phyloP scores from a whole-genome alignment of 1,140 invertebrate genomes.

The Sycobia sp. region DNA sequence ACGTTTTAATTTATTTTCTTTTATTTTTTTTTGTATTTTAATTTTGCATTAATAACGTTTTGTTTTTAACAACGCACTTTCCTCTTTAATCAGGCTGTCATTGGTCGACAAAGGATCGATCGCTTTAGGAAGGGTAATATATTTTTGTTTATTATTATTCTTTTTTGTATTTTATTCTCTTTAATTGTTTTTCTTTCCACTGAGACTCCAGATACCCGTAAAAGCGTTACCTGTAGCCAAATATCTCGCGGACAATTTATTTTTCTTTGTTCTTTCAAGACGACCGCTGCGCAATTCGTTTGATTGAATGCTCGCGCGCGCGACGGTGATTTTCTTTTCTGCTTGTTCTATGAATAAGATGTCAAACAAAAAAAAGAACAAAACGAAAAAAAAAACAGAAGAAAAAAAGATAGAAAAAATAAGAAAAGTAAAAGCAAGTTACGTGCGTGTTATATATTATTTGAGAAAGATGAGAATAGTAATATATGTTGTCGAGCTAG shows the following conservation, averaged over 20 bases:
- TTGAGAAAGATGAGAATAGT: slow-evolving; percentile 5
- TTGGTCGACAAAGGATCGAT: slow-evolving; percentile 23
- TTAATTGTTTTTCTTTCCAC: slow-evolving; percentile 21
- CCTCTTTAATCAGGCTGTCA: slow-evolving; percentile 27
- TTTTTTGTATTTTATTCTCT: slow-evolving; percentile 16
- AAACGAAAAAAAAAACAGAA: slow-evolving; percentile 6
- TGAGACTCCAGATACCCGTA: slow-evolving; percentile 37
- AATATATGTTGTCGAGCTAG: slow-evolving; percentile 14
- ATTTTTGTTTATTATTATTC: slow-evolving; percentile 29
- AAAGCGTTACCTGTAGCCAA: slow-evolving; percentile 56
- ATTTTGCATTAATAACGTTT: slow-evolving; percentile 14
- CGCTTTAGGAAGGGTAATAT: slow-evolving; percentile 31
- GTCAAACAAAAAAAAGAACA: background rate
- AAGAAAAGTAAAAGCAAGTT: background rate
- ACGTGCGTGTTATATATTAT: slow-evolving; percentile 13
- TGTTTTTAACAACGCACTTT: slow-evolving; percentile 27
- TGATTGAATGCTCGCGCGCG: slow-evolving; percentile 32
- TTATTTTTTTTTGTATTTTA: slow-evolving; percentile 12
- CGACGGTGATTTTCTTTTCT: slow-evolving; percentile 11
- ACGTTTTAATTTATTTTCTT: background rate
- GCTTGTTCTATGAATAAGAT: background rate
- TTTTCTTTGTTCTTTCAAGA: slow-evolving; percentile 5
- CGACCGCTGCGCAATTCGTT: slow-evolving; percentile 49
- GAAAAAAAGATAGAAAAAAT: slow-evolving; percentile 6
- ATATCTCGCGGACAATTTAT: slow-evolving; percentile 55